phyloP scores from a whole-genome alignment of 2,888 invertebrate genomes.

The Synergus umbraculus region DNA sequence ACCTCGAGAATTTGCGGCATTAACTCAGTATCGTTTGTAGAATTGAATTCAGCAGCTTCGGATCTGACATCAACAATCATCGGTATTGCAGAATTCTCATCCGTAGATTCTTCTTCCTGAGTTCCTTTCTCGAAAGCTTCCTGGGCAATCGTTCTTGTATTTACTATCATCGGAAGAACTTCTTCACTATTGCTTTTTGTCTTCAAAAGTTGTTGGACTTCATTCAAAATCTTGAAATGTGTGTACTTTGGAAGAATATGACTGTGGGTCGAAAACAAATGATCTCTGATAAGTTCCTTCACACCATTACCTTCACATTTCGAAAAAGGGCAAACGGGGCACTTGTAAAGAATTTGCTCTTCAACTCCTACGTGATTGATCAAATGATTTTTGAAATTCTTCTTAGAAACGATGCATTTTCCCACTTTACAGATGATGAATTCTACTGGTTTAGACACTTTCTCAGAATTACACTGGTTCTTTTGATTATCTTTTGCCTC shows the following conservation, averaged over 20 bases:
- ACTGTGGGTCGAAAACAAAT: background rate
- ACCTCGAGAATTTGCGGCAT: constrained; percentile 60
- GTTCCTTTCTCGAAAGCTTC: constrained; percentile 62
- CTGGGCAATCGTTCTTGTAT: constrained; percentile 64
- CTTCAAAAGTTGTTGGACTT: background rate
- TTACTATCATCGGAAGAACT: constrained; percentile 65
- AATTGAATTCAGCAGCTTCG: constrained; percentile 4
- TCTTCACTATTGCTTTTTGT: constrained; percentile 39
- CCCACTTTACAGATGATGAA: constrained; percentile 58
- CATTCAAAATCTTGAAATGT: background rate
- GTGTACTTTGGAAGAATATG: background rate
- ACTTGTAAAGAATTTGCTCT: constrained; percentile 62
- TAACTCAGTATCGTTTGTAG: background rate
- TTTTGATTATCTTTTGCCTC: background rate
- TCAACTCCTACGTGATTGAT: constrained; percentile 61
- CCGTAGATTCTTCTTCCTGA: constrained; percentile 36
- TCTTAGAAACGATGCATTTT: constrained; percentile 60
- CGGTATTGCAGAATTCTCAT: constrained; percentile 26
- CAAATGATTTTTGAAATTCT: constrained; percentile 63
- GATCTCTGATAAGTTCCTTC: constrained; percentile 3
- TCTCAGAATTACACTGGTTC: background rate
- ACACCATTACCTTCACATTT: constrained; percentile 38
- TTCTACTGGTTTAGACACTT: constrained; percentile 46
- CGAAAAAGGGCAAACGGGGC: constrained; percentile 64
- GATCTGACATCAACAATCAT: constrained; percentile 38